A percentile compares a stretch with the other conserved stretches of the same genome.
Evolutionary conservation across 2,797 vertebrate species (phyloP).

Genomic region (Austrolebias charrua): DNA sequence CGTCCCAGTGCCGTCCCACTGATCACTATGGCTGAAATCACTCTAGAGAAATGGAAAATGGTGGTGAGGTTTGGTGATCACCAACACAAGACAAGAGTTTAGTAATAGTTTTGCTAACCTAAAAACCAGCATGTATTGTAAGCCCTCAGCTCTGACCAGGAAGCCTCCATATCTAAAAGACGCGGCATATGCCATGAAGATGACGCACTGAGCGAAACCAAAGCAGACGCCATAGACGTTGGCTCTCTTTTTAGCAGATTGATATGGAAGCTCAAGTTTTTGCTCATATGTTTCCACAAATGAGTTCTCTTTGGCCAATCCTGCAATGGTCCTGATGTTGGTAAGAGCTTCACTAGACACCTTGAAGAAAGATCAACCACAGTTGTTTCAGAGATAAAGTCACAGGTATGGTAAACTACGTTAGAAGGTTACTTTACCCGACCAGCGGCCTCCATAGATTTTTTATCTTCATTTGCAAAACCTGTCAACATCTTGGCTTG

Average conservation of each 20-base stretch:
- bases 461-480: constrained; percentile 81
- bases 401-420: neutral
- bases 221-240: constrained; percentile 80
- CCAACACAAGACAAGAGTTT: neutral
- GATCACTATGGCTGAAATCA: constrained; percentile 80
- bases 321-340: constrained; percentile 84
- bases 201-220: constrained; percentile 79
- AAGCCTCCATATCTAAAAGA: constrained; percentile 83
- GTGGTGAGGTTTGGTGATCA: neutral
- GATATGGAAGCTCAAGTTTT: constrained; percentile 72
- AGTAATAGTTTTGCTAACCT: constrained; percentile 65
- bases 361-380: constrained; percentile 48
- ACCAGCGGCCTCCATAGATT: constrained; percentile 78
- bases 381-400: neutral
- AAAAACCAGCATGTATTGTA: constrained; percentile 80
- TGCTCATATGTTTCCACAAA: constrained; percentile 78
- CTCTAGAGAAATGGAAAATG: constrained; percentile 65
- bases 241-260: constrained; percentile 76
- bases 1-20: constrained; percentile 81
- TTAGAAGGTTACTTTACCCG: constrained; percentile 57
- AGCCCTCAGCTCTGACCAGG: constrained; percentile 75
- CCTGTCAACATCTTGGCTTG: constrained; percentile 83
- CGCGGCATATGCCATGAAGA: constrained; percentile 82
- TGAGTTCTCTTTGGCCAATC: constrained; percentile 77
- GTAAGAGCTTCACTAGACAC: constrained; percentile 81